Conservation (phyloP, 2,797 vertebrate species). For the Syngnathus rostellatus region DNA sequence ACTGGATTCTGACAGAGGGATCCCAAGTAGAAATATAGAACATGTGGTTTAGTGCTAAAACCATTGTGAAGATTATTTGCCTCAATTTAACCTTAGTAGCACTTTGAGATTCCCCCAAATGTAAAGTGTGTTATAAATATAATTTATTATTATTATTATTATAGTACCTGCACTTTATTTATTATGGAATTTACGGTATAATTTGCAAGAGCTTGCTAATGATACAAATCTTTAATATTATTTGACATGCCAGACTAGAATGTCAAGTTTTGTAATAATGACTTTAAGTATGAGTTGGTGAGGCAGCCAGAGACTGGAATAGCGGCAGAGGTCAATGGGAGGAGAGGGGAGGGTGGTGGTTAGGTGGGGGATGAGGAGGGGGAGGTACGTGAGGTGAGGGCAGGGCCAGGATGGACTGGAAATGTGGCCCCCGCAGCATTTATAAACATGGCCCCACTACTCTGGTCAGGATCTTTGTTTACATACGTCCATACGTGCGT, state of each 20-base stretch:
- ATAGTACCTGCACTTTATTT: too few species aligned
- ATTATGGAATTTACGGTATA: too few species aligned
- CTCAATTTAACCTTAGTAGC: too few species aligned
- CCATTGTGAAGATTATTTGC: too few species aligned
- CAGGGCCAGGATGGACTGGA: slow-evolving; percentile 66
- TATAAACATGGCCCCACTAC: slow-evolving; percentile 63
- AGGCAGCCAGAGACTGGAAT: slow-evolving; percentile 18
- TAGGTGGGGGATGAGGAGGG: slow-evolving; percentile 22
- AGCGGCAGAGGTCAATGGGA: slow-evolving; percentile 27
- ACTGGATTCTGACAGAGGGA: not conserved
- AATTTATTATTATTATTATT: too few species aligned
- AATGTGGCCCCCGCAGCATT: slow-evolving; percentile 53
- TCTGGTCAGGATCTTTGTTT: slow-evolving; percentile 46
- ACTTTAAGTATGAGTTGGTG: not conserved
- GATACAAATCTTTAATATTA: too few species aligned
- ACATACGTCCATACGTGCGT: slow-evolving; percentile 38
- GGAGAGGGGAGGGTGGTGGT: slow-evolving; percentile 12
- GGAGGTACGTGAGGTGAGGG: slow-evolving; percentile 24
- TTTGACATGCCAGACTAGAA: too few species aligned
- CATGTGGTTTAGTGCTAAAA: not conserved
- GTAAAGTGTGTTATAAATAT: too few species aligned
- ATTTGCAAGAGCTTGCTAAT: too few species aligned
- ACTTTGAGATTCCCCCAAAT: too few species aligned
- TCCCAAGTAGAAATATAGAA: not conserved
- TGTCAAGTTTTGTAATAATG: slow-evolving; percentile 2